These are phyloP conservation scores for Dissostichus mawsoni DNA, from an alignment of 2,113 vertebrate species.

Conservation along the genomic window DNA sequence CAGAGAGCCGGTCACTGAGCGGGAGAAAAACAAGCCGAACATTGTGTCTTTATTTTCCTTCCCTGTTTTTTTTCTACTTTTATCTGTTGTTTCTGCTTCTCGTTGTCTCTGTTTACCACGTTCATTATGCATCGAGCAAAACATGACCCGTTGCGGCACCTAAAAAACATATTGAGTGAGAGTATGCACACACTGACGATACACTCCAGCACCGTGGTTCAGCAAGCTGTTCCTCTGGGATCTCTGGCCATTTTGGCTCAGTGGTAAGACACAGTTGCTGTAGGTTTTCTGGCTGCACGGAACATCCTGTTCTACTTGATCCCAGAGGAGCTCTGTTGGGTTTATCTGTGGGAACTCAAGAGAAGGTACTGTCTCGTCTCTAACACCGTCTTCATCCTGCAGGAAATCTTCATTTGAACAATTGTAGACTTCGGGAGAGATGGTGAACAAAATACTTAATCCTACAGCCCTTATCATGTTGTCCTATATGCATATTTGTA, in stretches of 20 bases:
- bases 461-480: background rate
- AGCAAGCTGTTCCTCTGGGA: conserved; percentile 25
- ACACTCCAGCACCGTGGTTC: conserved; percentile 1
- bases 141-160: conserved; percentile 16
- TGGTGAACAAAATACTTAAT: background rate
- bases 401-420: conserved; percentile 38
- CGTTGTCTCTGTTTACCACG: conserved; percentile 46
- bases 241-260: conserved; percentile 53
- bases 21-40: conserved; percentile 35
- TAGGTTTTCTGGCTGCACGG: conserved; percentile 27
- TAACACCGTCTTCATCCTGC: conserved; percentile 43
- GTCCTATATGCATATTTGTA: background rate
- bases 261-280: conserved; percentile 36
- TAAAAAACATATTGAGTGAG: conserved; percentile 19
- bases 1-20: conserved; percentile 34
- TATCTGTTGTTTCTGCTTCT: conserved; percentile 25
- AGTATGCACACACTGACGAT: background rate
- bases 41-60: conserved; percentile 21
- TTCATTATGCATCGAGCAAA: conserved; percentile 16
- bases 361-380: conserved; percentile 31
- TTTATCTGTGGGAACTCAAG: conserved; percentile 38
- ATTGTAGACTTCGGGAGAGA: background rate
- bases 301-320: conserved; percentile 59
- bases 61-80: background rate
- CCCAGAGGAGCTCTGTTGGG: conserved; percentile 33